Evolutionary conservation across 2,888 invertebrate genomes (phyloP).

Genomic region (Clepsis dumicolana): DNA sequence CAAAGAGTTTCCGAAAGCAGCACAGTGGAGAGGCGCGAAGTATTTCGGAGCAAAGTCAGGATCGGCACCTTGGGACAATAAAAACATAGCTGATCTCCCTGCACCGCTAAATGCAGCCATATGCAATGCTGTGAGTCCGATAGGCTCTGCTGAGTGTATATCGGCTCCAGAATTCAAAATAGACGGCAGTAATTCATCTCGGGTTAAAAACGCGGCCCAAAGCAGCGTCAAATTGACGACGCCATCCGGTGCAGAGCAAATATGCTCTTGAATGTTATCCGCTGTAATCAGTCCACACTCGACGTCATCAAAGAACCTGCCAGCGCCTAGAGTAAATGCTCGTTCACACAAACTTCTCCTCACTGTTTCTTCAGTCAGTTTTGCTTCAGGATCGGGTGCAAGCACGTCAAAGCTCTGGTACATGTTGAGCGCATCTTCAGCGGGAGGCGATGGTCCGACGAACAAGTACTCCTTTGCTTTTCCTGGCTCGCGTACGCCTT

Average conservation of each 20-base stretch:
- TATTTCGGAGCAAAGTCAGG: slow-evolving; percentile 89
- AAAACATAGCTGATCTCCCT: slow-evolving; percentile 88
- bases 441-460: slow-evolving; percentile 92
- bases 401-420: slow-evolving; percentile 92
- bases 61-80: slow-evolving; percentile 89
- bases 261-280: slow-evolving; percentile 86
- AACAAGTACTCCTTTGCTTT: slow-evolving; percentile 91
- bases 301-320: slow-evolving; percentile 90
- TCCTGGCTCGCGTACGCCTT: slow-evolving; percentile 85
- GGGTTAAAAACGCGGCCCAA: slow-evolving; percentile 90
- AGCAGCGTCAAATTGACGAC: slow-evolving; percentile 91
- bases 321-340: slow-evolving; percentile 88
- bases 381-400: slow-evolving; percentile 89
- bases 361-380: slow-evolving; percentile 90
- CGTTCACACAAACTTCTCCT: slow-evolving; percentile 90
- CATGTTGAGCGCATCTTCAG: slow-evolving; percentile 92
- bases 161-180: slow-evolving; percentile 89
- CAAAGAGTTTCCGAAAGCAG: slow-evolving; percentile 94
- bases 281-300: slow-evolving; percentile 89
- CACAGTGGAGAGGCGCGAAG: slow-evolving; percentile 94
- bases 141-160: slow-evolving; percentile 89
- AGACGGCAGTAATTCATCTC: slow-evolving; percentile 89
- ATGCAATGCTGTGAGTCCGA: slow-evolving; percentile 91
- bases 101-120: slow-evolving; percentile 92
- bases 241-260: slow-evolving; percentile 87